A percentile compares a stretch with the other conserved stretches of the same genome.
phyloP scores from a whole-genome alignment of 2,113 vertebrate species.

The Enhydra lutris region DNA sequence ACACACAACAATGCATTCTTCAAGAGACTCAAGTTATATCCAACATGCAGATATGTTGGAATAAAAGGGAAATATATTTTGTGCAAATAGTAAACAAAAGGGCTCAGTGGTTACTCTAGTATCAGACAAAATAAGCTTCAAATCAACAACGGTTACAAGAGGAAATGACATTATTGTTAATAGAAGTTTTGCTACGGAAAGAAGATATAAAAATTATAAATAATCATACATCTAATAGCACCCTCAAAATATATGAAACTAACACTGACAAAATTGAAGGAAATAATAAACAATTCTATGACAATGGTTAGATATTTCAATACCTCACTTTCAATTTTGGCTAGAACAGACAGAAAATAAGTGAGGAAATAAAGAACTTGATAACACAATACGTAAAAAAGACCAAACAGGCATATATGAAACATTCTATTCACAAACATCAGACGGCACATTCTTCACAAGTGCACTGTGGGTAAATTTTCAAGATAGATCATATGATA shows the following conservation, averaged over 20 bases:
- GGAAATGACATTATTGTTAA: not conserved
- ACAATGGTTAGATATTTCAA: not conserved
- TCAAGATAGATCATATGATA: not conserved
- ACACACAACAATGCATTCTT: not conserved
- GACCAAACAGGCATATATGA: not conserved
- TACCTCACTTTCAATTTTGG: not conserved
- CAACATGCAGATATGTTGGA: not conserved
- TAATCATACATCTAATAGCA: not conserved
- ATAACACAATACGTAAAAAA: not conserved
- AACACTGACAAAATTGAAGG: not conserved
- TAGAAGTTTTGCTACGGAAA: not conserved
- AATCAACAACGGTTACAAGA: not conserved
- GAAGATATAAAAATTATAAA: not conserved
- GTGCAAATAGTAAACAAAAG: not conserved
- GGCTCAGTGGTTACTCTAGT: not conserved
- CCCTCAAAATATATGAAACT: not conserved
- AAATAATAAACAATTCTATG: not conserved
- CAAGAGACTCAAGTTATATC: not conserved
- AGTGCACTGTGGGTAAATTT: not conserved
- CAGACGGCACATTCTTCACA: not conserved
- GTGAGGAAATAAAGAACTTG: not conserved
- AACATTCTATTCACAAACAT: not conserved
- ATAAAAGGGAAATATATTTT: not conserved
- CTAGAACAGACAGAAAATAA: not conserved
- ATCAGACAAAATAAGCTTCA: not conserved